phyloP scores from a whole-genome alignment of 2,888 invertebrate genomes.

The Terebella lapidaria region DNA sequence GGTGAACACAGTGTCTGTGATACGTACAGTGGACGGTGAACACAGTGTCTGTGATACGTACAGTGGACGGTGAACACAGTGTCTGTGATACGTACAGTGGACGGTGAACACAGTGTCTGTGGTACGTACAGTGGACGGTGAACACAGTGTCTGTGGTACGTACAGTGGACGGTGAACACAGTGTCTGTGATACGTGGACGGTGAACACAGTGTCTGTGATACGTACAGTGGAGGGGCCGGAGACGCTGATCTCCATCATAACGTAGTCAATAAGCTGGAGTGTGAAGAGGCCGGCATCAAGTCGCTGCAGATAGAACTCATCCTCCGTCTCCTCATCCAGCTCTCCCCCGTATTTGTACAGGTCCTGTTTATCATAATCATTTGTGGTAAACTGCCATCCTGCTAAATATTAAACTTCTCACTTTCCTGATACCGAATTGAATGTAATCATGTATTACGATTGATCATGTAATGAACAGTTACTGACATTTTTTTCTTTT shows the following conservation, averaged over 20 bases:
- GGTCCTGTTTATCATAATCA: slow-evolving; percentile 34
- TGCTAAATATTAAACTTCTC: background rate
- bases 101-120: slow-evolving; percentile 23
- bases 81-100: slow-evolving; percentile 32
- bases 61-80: background rate
- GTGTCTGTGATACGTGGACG: background rate
- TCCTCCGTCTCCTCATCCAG: slow-evolving; percentile 74
- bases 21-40: slow-evolving; percentile 38
- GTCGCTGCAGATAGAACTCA: slow-evolving; percentile 77
- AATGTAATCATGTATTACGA: background rate
- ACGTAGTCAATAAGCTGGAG: slow-evolving; percentile 87
- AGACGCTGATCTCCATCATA: slow-evolving; percentile 58
- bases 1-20: background rate
- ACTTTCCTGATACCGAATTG: background rate
- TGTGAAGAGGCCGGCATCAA: slow-evolving; percentile 93
- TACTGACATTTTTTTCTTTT: slow-evolving; percentile 49
- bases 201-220: background rate
- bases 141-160: background rate
- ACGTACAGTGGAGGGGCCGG: slow-evolving; percentile 52
- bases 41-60: background rate
- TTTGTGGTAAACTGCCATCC: too few species aligned
- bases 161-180: slow-evolving; percentile 44
- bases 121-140: background rate
- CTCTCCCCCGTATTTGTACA: slow-evolving; percentile 42
- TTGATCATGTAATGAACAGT: too few species aligned